These are phyloP conservation scores for Coenonympha glycerion DNA, from an alignment of 2,888 invertebrate species.

Conservation along the genomic window DNA sequence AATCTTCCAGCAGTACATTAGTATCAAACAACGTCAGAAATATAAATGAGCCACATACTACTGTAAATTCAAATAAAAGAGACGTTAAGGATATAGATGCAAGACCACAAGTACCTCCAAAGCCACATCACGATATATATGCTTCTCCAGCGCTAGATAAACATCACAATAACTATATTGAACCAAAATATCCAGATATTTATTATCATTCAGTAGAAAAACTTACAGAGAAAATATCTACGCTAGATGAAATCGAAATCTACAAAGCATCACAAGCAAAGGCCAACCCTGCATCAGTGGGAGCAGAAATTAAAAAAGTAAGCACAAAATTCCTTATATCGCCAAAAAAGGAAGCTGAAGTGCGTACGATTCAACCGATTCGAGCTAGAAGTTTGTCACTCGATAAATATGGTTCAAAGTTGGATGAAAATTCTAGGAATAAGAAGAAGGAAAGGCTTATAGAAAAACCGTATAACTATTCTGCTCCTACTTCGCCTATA, in stretches of 20 bases:
- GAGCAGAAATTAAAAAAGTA: conserved; percentile 68
- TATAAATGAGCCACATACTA: conserved; percentile 23
- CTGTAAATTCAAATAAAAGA: conserved; percentile 27
- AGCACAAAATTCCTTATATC: conserved; percentile 66
- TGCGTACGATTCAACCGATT: conserved; percentile 61
- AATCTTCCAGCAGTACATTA: conserved; percentile 62
- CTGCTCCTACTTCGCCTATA: conserved; percentile 66
- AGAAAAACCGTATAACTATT: conserved; percentile 58
- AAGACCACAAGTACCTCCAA: conserved; percentile 41
- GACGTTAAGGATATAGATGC: conserved; percentile 41
- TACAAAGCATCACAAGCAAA: conserved; percentile 52
- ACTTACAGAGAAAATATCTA: conserved; percentile 47
- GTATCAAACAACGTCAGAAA: conserved; percentile 54
- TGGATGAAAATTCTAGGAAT: conserved; percentile 4
- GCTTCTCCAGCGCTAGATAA: conserved; percentile 28
- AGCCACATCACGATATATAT: conserved; percentile 43
- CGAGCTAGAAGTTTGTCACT: conserved; percentile 64
- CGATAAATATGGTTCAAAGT: conserved; percentile 39
- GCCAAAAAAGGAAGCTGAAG: conserved; percentile 69
- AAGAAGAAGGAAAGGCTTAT: conserved; percentile 23
- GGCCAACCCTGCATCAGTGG: conserved; percentile 55
- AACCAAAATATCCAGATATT: conserved; percentile 50
- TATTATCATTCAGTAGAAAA: conserved; percentile 68
- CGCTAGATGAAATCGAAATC: conserved; percentile 53
- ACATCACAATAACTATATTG: conserved; percentile 25